Evolutionary conservation across 2,797 vertebrate genomes (phyloP).

Genomic region (Sebastes variabilis): DNA sequence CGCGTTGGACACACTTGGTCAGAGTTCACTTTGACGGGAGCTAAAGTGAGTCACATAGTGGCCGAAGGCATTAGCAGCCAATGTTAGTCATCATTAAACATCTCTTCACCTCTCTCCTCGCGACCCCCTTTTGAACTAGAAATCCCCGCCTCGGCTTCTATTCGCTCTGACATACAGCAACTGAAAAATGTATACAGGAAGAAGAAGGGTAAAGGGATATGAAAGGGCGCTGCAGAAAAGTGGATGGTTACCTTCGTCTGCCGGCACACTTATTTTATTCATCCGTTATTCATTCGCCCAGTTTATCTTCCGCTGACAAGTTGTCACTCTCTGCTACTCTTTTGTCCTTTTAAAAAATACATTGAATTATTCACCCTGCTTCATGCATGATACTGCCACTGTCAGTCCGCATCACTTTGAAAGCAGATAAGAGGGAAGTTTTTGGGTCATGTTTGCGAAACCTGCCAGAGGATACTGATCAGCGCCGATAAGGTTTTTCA

Average conservation of each 20-base stretch:
- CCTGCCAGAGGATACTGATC: constrained; percentile 65
- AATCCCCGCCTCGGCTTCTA: constrained; percentile 12
- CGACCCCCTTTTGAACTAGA: constrained; percentile 53
- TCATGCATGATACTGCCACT: constrained; percentile 71
- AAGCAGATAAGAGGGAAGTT: constrained; percentile 67
- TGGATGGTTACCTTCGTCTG: constrained; percentile 56
- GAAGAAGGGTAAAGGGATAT: constrained; percentile 36
- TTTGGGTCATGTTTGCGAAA: constrained; percentile 69
- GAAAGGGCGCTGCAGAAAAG: constrained; percentile 27
- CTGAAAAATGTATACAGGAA: constrained; percentile 10
- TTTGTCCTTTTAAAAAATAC: constrained; percentile 80
- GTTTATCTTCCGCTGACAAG: constrained; percentile 79
- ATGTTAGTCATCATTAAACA: constrained; percentile 70
- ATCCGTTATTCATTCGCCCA: constrained; percentile 66
- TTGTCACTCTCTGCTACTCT: constrained; percentile 74
- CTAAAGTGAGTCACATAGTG: constrained; percentile 71
- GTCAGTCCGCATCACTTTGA: constrained; percentile 74
- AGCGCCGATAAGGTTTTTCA: constrained; percentile 38
- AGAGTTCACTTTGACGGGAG: constrained; percentile 63
- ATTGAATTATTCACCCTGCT: constrained; percentile 78
- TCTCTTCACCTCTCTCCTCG: constrained; percentile 54
- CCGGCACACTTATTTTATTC: constrained; percentile 54
- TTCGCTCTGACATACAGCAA: constrained; percentile 26
- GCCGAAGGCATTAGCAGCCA: constrained; percentile 67
- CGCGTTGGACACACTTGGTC: constrained; percentile 69